Percentiles rank a stretch among this genome's conserved stretches.
phyloP scores from a whole-genome alignment of 2,797 vertebrate species.

The Scyliorhinus canicula region DNA sequence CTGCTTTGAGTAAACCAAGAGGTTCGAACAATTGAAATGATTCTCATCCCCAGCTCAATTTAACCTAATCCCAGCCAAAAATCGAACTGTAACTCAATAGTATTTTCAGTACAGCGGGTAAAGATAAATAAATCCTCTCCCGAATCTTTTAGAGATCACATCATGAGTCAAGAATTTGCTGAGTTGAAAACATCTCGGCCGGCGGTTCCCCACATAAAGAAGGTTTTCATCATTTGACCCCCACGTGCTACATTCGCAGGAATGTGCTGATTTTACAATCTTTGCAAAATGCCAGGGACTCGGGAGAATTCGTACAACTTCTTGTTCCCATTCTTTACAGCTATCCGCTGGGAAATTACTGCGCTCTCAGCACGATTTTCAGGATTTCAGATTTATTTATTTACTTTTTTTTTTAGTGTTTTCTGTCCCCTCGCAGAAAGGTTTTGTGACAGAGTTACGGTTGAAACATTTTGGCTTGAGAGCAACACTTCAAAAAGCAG shows the following conservation, averaged over 20 bases:
- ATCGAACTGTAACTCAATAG: not conserved
- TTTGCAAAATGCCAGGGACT: not conserved
- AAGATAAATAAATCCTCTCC: not conserved
- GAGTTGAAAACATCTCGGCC: not conserved
- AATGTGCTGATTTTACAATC: not conserved
- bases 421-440: not conserved
- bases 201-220: not conserved
- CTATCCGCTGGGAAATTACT: too few relatives aligned
- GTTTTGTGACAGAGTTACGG: not conserved
- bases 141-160: not conserved
- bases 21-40: not conserved
- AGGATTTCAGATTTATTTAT: too few relatives aligned
- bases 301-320: not conserved
- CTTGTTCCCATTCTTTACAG: not conserved
- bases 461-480: too few relatives aligned
- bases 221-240: not conserved
- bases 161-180: not conserved
- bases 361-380: not conserved
- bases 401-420: not conserved
- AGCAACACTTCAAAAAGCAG: not conserved
- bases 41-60: not conserved
- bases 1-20: not conserved
- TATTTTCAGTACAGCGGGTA: not conserved
- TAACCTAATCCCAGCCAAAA: not conserved
- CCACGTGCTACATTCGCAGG: not conserved